Evolutionary conservation across 1,140 invertebrate genomes (phyloP), one percentile per base, ranked within the genome.

Genomic region (Himalopsyche phryganea): DNA sequence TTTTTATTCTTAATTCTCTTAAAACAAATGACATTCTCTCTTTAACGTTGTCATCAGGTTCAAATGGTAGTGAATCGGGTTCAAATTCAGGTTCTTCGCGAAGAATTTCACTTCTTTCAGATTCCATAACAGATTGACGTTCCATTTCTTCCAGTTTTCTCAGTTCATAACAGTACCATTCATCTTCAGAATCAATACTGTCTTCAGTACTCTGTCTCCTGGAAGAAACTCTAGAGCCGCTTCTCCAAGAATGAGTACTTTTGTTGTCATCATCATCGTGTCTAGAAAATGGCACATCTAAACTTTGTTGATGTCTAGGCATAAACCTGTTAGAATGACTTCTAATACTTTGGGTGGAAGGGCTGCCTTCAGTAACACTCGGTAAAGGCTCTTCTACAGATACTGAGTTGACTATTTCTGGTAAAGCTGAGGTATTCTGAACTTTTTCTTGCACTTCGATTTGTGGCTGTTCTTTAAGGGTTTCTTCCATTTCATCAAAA

Each of bases 111-210:
- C 80, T 80, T 69, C 83, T 80, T 63, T 87, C 86, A 11, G 76
- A 68, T 66, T 88, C 85, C 32, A 85, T 66, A 63, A 86, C 82
- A 6, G 83, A 83, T 59, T 88, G 86, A 59, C 86, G 78, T 71
- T 95, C 92, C 67, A 94, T 78, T 76, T 93, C 88, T 73, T 94
- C 89, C 33, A 95, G 70, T 72, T 94, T 92, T 42, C 88, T 79
- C 48, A 94, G 67, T 67, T 94, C 92, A 69, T 95, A 92, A 60
- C 89, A 90, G 66, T 93, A 95, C 87, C 92, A 95, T 76, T 94
- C 91, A 68, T 95, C 92, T 73, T 95, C 92, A 38, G 89, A 91
- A 71, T 95, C 92, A 52, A 95, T 94, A 54, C 89, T 92, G 65
- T 95, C 92, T 75, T 94, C 92, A 0, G 92, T 94, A 69, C 91